Evolutionary conservation across 2,113 vertebrate genomes (phyloP), one percentile per base, ranked within the genome.

Genomic region (Tonatia bakeri): DNA sequence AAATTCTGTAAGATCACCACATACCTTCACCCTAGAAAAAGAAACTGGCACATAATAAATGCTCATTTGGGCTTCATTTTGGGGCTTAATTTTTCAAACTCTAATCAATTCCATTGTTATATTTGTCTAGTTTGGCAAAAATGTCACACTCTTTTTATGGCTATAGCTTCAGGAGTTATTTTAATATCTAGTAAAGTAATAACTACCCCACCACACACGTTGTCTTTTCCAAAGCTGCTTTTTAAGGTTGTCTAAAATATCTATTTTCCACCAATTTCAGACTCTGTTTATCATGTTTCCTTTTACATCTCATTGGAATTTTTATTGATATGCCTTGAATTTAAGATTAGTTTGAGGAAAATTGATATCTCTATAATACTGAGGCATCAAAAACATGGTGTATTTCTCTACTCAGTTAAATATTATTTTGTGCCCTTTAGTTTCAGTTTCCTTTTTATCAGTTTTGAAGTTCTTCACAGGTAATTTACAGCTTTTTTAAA

Each of bases 311-410:
- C 72, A 20, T 38, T 64, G 28, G 20, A 70, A 40, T 33, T 59
- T 93, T 83, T 11, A 88, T 26, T 88, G n/a, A 6, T 65, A 95
- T 73, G 33, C 26, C 84, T 69, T 95, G 70, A 93, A 87, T 84
- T 80, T 88, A 87, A 88, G 24, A 82, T n/a, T 64, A 59, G 14
- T 86, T 67, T 96, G n/a, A 91, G n/a, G 31, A 65, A 89, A 84
- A 86, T 0, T 83, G 40, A 45, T 14, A 69, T 83, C 40, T 52
- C 69, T 83, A 56, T 12, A 64, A 59, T 12, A 54, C 13, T 59
- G 19, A 77, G 12, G 59, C 11, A 69, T 86, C 22, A 76, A 94
- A 96, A 80, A 61, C 5, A 73, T 31, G n/a, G n/a, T 61, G 2
- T 47, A 86, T 65, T 65, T 73, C 38, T 56, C 26, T 22, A 79